phyloP scores from a whole-genome alignment of 2,797 vertebrate genomes.

The Rhabdophis nuchalis region DNA sequence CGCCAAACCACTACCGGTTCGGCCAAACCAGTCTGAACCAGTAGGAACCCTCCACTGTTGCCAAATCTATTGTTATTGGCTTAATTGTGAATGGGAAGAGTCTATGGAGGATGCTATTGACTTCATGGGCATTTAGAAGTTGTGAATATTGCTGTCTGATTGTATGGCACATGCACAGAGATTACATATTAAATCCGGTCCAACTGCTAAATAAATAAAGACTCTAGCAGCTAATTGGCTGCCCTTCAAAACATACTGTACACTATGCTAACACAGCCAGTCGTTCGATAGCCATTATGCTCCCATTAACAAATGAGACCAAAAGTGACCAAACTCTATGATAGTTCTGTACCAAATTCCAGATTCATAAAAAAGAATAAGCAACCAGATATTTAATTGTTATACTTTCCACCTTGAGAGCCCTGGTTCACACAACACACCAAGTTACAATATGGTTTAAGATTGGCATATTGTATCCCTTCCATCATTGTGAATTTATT shows the following conservation, averaged over 20 bases:
- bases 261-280: not conserved
- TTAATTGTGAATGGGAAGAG: not conserved
- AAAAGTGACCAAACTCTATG: not conserved
- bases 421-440: not conserved
- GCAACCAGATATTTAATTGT: not conserved
- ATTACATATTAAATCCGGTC: not conserved
- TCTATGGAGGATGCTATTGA: not conserved
- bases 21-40: too few species aligned
- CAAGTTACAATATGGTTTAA: not conserved
- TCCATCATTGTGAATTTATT: not conserved
- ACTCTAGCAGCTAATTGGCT: not conserved
- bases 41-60: too few species aligned
- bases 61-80: not conserved
- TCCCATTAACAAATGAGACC: not conserved
- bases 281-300: not conserved
- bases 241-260: not conserved
- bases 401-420: not conserved
- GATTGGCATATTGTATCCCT: not conserved
- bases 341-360: not conserved
- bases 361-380: not conserved
- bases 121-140: not conserved
- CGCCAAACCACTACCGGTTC: too few species aligned
- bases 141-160: not conserved
- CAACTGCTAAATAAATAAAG: not conserved
- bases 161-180: not conserved